phyloP scores from a whole-genome alignment of 2,797 vertebrate genomes.

The Paratrypauchen microcephalus region DNA sequence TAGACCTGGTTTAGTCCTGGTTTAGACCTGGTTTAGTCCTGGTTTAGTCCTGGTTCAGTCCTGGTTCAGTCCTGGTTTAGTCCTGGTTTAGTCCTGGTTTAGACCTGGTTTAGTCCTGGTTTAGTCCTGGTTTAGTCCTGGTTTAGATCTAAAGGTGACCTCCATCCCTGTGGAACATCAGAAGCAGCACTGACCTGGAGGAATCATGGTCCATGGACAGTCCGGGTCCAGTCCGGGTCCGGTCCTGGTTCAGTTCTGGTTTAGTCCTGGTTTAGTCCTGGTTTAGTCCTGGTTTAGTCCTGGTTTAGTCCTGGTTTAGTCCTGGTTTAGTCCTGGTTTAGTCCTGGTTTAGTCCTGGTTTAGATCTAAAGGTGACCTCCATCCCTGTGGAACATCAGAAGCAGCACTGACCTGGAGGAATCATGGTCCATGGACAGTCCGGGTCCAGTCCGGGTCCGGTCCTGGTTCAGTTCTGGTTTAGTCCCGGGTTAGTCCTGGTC shows the following conservation, averaged over 20 bases:
- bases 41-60: too few species aligned
- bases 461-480: not conserved
- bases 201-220: slow-evolving; percentile 4
- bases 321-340: not conserved
- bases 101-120: too few species aligned
- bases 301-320: not conserved
- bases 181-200: not conserved
- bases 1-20: not conserved
- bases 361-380: not conserved
- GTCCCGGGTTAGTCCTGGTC: not conserved
- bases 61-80: too few species aligned
- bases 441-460: not conserved
- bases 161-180: not conserved
- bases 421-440: not conserved
- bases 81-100: too few species aligned
- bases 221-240: too few species aligned
- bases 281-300: not conserved
- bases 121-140: not conserved
- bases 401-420: too few species aligned
- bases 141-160: slow-evolving; percentile 9
- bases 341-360: not conserved
- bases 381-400: not conserved
- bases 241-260: too few species aligned
- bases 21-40: not conserved
- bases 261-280: too few species aligned